These are phyloP conservation scores for Dallia pectoralis DNA, from an alignment of 2,797 vertebrate species.

Conservation along the genomic window DNA sequence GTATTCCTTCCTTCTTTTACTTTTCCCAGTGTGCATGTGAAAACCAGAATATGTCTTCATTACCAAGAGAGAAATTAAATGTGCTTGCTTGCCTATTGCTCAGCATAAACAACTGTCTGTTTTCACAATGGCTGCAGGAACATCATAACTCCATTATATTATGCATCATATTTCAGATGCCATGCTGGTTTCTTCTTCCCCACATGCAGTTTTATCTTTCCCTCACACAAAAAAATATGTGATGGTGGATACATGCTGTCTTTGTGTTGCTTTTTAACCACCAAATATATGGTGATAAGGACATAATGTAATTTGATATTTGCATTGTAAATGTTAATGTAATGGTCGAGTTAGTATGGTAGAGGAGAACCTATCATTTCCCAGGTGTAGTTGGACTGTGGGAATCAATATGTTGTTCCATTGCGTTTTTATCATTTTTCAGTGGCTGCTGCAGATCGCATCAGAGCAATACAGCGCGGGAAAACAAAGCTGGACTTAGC, in stretches of 20 bases:
- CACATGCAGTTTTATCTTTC: not conserved
- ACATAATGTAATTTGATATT: not conserved
- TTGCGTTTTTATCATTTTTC: too few species aligned
- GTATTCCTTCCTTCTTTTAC: slow-evolving; percentile 18
- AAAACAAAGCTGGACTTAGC: too few species aligned
- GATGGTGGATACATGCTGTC: not conserved
- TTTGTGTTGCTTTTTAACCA: not conserved
- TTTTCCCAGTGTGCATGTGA: slow-evolving; percentile 40
- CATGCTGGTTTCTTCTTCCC: slow-evolving; percentile 23
- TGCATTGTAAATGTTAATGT: not conserved
- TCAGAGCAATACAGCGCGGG: too few species aligned
- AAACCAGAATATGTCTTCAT: slow-evolving; percentile 68
- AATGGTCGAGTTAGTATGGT: not conserved
- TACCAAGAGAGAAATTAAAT: slow-evolving; percentile 71
- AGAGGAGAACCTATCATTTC: not conserved
- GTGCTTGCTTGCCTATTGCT: slow-evolving; percentile 51
- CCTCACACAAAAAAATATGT: not conserved
- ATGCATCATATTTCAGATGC: slow-evolving; percentile 37
- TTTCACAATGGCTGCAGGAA: slow-evolving; percentile 39
- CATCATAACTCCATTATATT: slow-evolving; percentile 51
- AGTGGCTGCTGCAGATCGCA: too few species aligned
- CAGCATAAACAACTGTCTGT: slow-evolving; percentile 60
- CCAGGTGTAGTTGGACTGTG: not conserved
- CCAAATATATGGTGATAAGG: not conserved
- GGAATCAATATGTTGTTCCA: not conserved